A percentile compares a stretch with the other conserved stretches of the same genome.
Evolutionary conservation across 2,113 vertebrate species (phyloP).

Genomic region (Cavia porcellus): DNA sequence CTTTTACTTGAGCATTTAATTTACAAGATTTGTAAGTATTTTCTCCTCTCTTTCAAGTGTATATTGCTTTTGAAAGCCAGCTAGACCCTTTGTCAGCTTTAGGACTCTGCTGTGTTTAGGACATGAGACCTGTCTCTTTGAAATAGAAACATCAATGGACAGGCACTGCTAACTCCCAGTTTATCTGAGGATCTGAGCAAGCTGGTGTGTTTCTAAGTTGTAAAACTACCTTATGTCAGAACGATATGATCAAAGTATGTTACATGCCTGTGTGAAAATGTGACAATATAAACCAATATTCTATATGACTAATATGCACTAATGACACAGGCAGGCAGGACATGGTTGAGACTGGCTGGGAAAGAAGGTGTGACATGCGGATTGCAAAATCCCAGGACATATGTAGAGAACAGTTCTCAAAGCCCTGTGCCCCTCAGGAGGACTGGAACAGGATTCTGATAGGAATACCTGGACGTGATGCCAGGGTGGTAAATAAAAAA

Average conservation of each 20-base stretch:
- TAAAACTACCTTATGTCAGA: neutral
- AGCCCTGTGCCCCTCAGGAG: neutral
- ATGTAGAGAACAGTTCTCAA: neutral
- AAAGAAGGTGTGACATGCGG: neutral
- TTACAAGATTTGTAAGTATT: neutral
- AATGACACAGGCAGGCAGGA: neutral
- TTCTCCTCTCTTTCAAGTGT: neutral
- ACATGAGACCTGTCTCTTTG: neutral
- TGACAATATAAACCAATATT: neutral
- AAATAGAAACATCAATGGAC: neutral
- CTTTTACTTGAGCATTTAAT: constrained; percentile 23
- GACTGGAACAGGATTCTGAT: neutral
- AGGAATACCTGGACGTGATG: neutral
- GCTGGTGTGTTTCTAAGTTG: neutral
- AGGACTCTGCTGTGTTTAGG: neutral
- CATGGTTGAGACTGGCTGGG: neutral
- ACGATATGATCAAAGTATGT: neutral
- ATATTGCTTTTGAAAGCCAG: constrained; percentile 1
- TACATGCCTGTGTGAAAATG: neutral
- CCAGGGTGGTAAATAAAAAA: neutral
- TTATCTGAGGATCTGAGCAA: neutral
- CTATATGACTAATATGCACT: neutral
- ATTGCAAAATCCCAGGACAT: neutral
- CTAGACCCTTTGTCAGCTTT: neutral
- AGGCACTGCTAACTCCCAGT: accelerated